Evolutionary conservation across 2,797 vertebrate species (phyloP).

Genomic region (Chiroxiphia lanceolata): DNA sequence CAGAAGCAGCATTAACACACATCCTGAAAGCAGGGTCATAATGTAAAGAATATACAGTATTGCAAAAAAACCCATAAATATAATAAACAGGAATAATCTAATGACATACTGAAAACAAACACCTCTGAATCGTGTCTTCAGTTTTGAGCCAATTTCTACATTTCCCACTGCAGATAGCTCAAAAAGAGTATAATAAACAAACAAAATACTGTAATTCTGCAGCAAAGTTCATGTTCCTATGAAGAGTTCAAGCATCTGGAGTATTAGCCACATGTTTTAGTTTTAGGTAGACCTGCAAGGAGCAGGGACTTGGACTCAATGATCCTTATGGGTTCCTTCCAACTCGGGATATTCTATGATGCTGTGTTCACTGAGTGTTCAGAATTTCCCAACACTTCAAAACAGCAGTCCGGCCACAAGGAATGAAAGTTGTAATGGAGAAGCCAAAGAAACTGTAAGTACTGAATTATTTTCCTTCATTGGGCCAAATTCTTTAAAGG

Average conservation of each 20-base stretch:
- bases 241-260: background rate
- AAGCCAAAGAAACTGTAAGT: background rate
- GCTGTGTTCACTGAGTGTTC: background rate
- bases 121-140: background rate
- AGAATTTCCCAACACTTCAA: background rate
- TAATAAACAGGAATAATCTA: background rate
- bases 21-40: background rate
- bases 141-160: background rate
- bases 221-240: background rate
- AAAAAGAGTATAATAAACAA: background rate
- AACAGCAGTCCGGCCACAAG: background rate
- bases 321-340: background rate
- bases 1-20: background rate
- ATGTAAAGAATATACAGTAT: background rate
- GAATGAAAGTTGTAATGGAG: background rate
- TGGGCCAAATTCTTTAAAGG: background rate
- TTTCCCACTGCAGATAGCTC: background rate
- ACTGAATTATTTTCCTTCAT: background rate
- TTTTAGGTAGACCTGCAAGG: background rate
- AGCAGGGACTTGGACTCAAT: background rate
- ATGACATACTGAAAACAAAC: background rate
- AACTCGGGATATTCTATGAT: background rate
- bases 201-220: background rate
- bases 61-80: rapidly evolving
- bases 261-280: background rate